Conservation (phyloP, 2,113 vertebrate genomes). For the Brachyhypopomus gauderio region DNA sequence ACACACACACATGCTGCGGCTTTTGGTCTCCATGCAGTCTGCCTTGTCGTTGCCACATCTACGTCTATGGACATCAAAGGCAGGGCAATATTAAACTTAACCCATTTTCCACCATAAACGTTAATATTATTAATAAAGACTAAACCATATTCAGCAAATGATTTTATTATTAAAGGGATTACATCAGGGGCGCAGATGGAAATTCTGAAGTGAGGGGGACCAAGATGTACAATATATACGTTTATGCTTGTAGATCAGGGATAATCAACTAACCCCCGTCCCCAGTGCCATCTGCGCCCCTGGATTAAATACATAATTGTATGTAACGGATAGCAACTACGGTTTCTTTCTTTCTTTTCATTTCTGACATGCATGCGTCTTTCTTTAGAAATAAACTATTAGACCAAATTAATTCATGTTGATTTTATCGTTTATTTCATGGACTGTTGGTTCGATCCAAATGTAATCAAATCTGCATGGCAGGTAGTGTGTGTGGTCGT, state of each 20-base stretch:
- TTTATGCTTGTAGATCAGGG: too few species aligned
- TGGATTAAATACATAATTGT: background rate
- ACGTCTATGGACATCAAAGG: conserved; percentile 49
- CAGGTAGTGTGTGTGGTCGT: background rate
- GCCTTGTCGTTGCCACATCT: background rate
- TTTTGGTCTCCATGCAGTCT: conserved; percentile 4
- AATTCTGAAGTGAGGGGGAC: too few species aligned
- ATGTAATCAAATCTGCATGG: conserved; percentile 36
- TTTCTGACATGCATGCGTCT: conserved; percentile 43
- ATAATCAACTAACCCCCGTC: too few species aligned
- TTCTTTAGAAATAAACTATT: conserved; percentile 30
- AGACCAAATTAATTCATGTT: background rate
- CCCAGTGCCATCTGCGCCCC: too few species aligned
- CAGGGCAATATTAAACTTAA: conserved; percentile 2
- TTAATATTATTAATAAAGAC: conserved; percentile 23
- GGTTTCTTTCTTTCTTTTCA: conserved; percentile 38
- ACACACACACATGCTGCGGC: background rate
- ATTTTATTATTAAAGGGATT: conserved; percentile 13
- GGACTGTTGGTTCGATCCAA: conserved; percentile 33
- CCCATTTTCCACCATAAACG: conserved; percentile 34
- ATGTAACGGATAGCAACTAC: conserved; percentile 9
- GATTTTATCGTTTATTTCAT: conserved; percentile 2
- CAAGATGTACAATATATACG: too few species aligned
- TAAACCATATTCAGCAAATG: conserved; percentile 38
- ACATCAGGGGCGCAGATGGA: too few species aligned